These are phyloP conservation scores for Musca domestica DNA, from an alignment of 1,140 invertebrate species.

Conservation along the genomic window DNA sequence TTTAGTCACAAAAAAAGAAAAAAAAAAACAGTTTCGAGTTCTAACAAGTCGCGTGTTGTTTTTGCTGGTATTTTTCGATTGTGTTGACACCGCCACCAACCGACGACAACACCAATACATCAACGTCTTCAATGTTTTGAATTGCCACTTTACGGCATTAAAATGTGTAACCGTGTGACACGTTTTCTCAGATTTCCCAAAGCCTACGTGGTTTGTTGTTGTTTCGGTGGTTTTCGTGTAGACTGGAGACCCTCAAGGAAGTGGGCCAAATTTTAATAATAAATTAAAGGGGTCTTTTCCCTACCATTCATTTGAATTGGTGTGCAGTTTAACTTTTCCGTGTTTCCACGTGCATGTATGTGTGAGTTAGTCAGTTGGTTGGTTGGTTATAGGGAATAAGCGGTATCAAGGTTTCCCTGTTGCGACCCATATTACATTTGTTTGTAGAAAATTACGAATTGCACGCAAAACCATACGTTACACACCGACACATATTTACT, in stretches of 20 bases:
- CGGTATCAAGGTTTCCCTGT: slow-evolving; percentile 20
- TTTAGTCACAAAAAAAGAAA: too few relatives aligned
- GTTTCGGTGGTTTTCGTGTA: too few relatives aligned
- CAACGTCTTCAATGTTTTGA: not conserved
- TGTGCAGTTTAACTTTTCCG: too few relatives aligned
- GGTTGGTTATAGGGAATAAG: slow-evolving; percentile 1
- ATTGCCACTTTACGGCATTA: not conserved
- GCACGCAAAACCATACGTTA: slow-evolving; percentile 2
- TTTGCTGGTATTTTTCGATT: too few relatives aligned
- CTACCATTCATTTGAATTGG: too few relatives aligned
- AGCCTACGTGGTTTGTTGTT: not conserved
- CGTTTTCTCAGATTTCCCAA: not conserved
- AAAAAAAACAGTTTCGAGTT: too few relatives aligned
- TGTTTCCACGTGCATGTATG: not conserved
- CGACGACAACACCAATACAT: not conserved
- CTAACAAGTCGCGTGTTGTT: too few relatives aligned
- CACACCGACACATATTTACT: too few relatives aligned
- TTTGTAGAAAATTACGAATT: slow-evolving; percentile 15
- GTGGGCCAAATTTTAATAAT: too few relatives aligned
- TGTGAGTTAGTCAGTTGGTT: not conserved
- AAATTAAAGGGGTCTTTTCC: too few relatives aligned
- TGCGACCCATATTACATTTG: slow-evolving; percentile 23
- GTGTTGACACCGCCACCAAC: too few relatives aligned
- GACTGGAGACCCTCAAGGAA: too few relatives aligned
- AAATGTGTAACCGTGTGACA: not conserved